These are phyloP conservation scores for Agelas oroides DNA, from an alignment of 37 sponge, comb jelly and placozoan species.

Conservation along the genomic window DNA sequence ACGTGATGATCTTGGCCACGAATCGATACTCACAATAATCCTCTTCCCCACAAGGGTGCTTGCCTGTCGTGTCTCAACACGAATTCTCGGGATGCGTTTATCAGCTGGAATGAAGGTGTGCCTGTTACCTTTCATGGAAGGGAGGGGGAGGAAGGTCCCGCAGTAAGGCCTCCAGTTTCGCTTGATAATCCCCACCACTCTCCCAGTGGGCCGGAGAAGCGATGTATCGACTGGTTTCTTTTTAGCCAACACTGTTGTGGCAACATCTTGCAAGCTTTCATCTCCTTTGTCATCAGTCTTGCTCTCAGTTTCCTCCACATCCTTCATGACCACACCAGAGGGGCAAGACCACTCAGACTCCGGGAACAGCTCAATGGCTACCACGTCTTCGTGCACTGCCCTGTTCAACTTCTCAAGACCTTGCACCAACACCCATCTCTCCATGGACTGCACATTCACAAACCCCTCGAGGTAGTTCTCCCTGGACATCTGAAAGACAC, in stretches of 20 bases:
- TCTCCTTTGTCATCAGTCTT: conserved; percentile 28
- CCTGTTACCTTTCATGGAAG: conserved; percentile 22
- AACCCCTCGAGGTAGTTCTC: conserved; percentile 90
- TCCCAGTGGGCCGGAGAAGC: conserved; percentile 63
- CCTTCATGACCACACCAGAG: conserved; percentile 73
- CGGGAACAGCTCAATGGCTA: conserved; percentile 89
- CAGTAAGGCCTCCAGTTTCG: conserved; percentile 95
- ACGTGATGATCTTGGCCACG: conserved; percentile 88
- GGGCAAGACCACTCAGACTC: conserved; percentile 85
- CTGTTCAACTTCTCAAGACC: conserved; percentile 85
- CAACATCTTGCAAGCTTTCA: background rate
- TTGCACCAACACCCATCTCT: conserved; percentile 75
- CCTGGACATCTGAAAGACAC: conserved; percentile 81
- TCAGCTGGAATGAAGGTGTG: conserved; percentile 94
- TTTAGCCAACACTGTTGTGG: too few species aligned
- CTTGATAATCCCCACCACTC: conserved; percentile 93
- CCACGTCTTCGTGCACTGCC: conserved; percentile 92
- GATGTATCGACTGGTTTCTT: conserved; percentile 2
- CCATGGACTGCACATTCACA: conserved; percentile 57
- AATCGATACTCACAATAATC: conserved; percentile 94
- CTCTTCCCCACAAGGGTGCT: conserved; percentile 79
- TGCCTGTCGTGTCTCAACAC: conserved; percentile 85
- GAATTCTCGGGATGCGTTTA: conserved; percentile 78
- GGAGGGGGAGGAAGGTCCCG: conserved; percentile 85
- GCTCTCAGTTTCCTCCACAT: conserved; percentile 24